Base-by-base conservation (phyloP, 1,140 invertebrate species). In the Babylonia areolata region DNA sequence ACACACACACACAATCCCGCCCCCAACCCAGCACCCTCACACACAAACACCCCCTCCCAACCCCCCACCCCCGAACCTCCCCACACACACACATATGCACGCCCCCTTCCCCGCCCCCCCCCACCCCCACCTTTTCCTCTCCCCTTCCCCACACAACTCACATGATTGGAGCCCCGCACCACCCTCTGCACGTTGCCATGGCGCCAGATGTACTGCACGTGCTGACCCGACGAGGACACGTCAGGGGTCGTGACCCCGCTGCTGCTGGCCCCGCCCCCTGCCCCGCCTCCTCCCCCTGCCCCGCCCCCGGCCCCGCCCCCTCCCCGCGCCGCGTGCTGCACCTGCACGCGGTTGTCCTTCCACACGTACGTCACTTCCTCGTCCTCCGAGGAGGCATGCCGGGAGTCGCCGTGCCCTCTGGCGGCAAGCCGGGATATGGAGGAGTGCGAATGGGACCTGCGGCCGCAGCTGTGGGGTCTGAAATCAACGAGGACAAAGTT, bases 281-380 rank as follows among this genome's bases (percentile, higher is more conserved):
- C n/a, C n/a, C n/a, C n/a, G n/a, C n/a, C n/a, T n/a, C n/a, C n/a
- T n/a, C n/a, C n/a, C n/a, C n/a, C n/a, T n/a, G n/a, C n/a, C n/a
- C n/a, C n/a, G n/a, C n/a, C n/a, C n/a, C n/a, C n/a, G n/a, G n/a
- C n/a, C n/a, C n/a, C n/a, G n/a, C n/a, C n/a, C n/a, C n/a, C n/a
- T n/a, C n/a, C n/a, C n/a, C n/a, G n/a, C n/a, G n/a, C 9, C 46
- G 46, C 17, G 46, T 51, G 82, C 17, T 84, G 69, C 58, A 84
- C 64, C 64, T 84, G 82, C 64, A 84, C 82, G 39, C 82, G 64
- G 35, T 64, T 64, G 28, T 84, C 82, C 39, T 84, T 84, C 82
- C 82, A 84, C 37, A 84, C 82, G 82, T 84, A 84, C 58, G 82
- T 73, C 64, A 84, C 82, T n/a, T 73, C 82, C 51, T 84, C 64